A percentile compares a stretch with the other conserved stretches of the same genome.
These are phyloP conservation scores for Sarcophaga bullata DNA, from an alignment of 1,140 invertebrate species.

Conservation along the genomic window DNA sequence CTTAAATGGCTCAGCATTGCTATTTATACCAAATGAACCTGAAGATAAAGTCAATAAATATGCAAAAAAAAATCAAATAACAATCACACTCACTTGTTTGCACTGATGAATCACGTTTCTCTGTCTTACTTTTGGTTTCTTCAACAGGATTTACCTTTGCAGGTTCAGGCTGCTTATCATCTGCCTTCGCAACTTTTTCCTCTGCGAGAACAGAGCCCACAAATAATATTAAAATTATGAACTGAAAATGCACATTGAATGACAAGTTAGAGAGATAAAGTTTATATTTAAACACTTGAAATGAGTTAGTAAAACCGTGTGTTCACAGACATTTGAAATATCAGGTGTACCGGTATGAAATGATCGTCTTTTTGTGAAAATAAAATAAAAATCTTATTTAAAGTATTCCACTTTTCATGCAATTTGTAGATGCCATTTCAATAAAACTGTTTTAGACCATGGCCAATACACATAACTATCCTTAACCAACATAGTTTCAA, in stretches of 20 bases:
- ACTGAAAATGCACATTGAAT: not conserved
- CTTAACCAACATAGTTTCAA: too few relatives aligned
- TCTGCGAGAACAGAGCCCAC: slow-evolving; percentile 1
- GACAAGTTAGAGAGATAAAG: not conserved
- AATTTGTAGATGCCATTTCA: too few relatives aligned
- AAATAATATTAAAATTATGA: not conserved
- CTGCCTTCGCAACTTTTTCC: not conserved
- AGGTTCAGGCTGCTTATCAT: not conserved
- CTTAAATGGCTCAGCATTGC: slow-evolving; percentile 20
- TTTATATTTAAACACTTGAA: too few relatives aligned
- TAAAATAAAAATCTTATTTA: too few relatives aligned
- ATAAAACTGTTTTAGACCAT: too few relatives aligned
- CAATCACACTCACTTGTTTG: slow-evolving; percentile 52
- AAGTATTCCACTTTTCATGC: too few relatives aligned
- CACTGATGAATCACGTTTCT: slow-evolving; percentile 57
- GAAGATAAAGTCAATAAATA: not conserved
- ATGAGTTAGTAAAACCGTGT: too few relatives aligned
- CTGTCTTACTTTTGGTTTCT: slow-evolving; percentile 57
- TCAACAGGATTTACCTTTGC: slow-evolving; percentile 20
- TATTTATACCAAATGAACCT: slow-evolving; percentile 21
- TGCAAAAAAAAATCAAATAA: not conserved
- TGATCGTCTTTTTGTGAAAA: too few relatives aligned
- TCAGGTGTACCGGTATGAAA: too few relatives aligned
- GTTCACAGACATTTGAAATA: too few relatives aligned
- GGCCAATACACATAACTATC: too few relatives aligned